A percentile compares a stretch with the other conserved stretches of the same genome.
Evolutionary conservation across 2,888 invertebrate species (phyloP).

Genomic region (Quadriops clusia): DNA sequence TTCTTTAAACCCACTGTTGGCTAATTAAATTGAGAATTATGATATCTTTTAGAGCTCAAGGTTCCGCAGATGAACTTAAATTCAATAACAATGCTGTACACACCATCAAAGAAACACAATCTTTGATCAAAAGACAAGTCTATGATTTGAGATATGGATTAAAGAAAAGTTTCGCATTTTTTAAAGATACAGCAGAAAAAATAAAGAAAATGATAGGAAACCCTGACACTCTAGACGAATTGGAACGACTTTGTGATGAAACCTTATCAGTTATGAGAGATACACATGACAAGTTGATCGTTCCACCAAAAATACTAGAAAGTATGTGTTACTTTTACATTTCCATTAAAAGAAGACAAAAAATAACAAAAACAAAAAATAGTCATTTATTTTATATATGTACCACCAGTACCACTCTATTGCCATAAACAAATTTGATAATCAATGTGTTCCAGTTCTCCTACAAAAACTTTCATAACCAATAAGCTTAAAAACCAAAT

Average conservation of each 20-base stretch:
- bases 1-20: constrained; percentile 3
- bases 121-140: constrained; percentile 6
- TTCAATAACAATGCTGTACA: constrained; percentile 5
- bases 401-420: too few relatives aligned
- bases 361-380: too few relatives aligned
- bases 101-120: constrained; percentile 8
- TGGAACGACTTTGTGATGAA: not conserved
- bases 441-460: too few relatives aligned
- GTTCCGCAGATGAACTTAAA: constrained; percentile 8
- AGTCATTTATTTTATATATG: too few relatives aligned
- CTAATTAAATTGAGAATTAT: constrained; percentile 5
- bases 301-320: not conserved
- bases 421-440: too few relatives aligned
- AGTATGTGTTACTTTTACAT: not conserved
- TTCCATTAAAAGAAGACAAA: not conserved
- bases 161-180: constrained; percentile 3
- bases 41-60: constrained; percentile 6
- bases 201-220: too few relatives aligned
- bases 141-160: constrained; percentile 7
- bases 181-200: not conserved
- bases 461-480: too few relatives aligned
- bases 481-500: too few relatives aligned
- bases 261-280: not conserved
- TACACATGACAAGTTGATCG: not conserved
- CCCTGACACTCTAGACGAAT: too few relatives aligned